phyloP scores from a whole-genome alignment of 2,113 vertebrate species.

The Panthera leo region DNA sequence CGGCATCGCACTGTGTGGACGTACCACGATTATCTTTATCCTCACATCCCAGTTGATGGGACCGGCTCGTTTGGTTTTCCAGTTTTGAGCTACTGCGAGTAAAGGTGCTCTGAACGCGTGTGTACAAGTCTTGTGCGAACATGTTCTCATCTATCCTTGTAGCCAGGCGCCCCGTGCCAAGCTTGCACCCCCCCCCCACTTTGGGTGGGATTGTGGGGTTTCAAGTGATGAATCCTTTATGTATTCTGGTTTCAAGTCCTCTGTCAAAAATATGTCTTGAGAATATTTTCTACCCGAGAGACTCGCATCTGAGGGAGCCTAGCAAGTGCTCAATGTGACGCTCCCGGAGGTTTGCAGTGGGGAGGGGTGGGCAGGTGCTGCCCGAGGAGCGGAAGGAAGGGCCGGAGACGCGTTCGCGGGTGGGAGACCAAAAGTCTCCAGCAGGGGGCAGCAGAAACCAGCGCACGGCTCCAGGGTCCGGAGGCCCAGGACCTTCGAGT shows the following conservation, averaged over 20 bases:
- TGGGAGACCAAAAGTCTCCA: neutral
- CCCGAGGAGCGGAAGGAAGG: neutral
- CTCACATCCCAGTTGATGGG: neutral
- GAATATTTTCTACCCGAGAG: neutral
- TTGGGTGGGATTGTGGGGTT: neutral
- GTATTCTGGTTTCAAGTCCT: neutral
- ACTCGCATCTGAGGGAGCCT: neutral
- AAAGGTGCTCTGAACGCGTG: neutral
- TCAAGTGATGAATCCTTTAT: neutral
- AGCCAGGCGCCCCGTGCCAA: neutral
- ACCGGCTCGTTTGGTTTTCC: neutral
- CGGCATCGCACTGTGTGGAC: neutral
- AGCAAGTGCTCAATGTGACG: neutral
- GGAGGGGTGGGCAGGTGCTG: accelerated
- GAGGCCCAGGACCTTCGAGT: neutral
- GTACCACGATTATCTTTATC: neutral
- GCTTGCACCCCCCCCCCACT: neutral
- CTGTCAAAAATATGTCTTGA: neutral
- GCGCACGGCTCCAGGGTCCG: neutral
- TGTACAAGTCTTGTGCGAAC: neutral
- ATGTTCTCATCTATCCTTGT: neutral
- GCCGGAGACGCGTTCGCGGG: neutral
- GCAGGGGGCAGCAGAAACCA: slow-evolving; percentile 72
- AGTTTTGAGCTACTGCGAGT: neutral
- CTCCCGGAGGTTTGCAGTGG: neutral